phyloP scores from a whole-genome alignment of 2,888 invertebrate genomes.

The Aspidapion aeneum region DNA sequence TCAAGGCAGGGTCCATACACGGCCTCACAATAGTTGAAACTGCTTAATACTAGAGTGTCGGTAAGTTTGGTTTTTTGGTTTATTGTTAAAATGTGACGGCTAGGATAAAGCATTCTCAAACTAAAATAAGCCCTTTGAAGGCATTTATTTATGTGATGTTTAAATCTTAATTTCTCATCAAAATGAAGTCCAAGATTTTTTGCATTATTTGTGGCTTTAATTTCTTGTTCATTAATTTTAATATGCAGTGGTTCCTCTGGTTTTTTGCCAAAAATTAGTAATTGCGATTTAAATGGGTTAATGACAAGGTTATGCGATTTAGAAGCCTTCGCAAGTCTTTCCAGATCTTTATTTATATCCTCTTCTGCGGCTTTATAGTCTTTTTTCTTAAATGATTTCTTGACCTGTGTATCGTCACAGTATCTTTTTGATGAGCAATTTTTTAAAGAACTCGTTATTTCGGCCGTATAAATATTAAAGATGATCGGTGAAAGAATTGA shows the following conservation, averaged over 20 bases:
- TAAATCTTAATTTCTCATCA: conserved; percentile 1
- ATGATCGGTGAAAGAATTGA: too few relatives aligned
- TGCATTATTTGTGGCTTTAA: background rate
- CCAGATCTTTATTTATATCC: background rate
- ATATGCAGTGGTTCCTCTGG: background rate
- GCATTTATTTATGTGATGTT: conserved; percentile 4
- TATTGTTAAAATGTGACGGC: background rate
- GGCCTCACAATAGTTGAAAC: too few relatives aligned
- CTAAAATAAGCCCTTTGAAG: background rate
- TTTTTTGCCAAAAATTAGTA: background rate
- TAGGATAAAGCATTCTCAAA: background rate
- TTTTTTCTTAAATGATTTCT: background rate
- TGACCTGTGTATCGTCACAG: background rate
- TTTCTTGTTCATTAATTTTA: background rate
- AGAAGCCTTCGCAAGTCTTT: background rate
- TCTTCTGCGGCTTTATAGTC: background rate
- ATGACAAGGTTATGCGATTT: background rate
- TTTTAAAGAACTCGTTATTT: too few relatives aligned
- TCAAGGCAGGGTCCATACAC: too few relatives aligned
- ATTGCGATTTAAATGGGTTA: background rate
- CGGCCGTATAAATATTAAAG: too few relatives aligned
- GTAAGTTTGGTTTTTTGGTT: conserved; percentile 4
- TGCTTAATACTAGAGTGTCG: background rate
- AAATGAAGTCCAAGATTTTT: conserved; percentile 3
- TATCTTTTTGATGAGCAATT: too few relatives aligned